phyloP scores from a whole-genome alignment of 2,113 vertebrate species.

The Peromyscus maniculatus region DNA sequence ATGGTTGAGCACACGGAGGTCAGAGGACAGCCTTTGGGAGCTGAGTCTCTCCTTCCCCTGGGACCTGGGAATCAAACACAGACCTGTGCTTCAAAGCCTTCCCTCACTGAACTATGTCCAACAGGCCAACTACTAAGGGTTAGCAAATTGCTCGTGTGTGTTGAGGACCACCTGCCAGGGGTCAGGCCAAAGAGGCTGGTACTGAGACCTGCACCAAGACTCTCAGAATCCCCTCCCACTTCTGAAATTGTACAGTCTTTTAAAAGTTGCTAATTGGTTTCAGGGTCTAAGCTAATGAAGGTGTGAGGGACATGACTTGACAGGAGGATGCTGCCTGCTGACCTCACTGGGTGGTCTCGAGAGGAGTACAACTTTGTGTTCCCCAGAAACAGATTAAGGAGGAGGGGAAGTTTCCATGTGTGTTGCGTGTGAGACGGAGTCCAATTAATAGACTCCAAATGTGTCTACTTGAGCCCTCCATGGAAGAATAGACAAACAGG shows the following conservation, averaged over 20 bases:
- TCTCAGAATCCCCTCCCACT: neutral
- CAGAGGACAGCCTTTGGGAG: neutral
- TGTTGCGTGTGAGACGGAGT: neutral
- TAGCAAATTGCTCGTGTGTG: neutral
- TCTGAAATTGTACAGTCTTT: neutral
- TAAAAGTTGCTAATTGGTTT: neutral
- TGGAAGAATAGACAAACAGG: neutral
- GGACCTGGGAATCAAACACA: neutral
- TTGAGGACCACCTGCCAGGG: neutral
- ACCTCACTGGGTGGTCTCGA: neutral
- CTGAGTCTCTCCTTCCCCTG: neutral
- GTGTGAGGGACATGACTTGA: neutral
- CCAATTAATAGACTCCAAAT: slow-evolving; percentile 52
- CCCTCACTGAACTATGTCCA: neutral
- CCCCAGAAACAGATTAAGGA: neutral
- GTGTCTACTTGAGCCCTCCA: neutral
- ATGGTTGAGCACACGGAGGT: neutral
- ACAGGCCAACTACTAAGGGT: neutral
- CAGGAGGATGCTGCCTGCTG: neutral
- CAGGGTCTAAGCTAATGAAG: neutral
- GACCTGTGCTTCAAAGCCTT: neutral
- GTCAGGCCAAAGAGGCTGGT: too few relatives aligned
- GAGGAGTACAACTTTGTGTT: neutral
- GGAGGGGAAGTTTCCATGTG: neutral
- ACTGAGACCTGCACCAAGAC: neutral